Percentiles rank a stretch among this genome's conserved stretches.
These are phyloP conservation scores for Oscheius myriophilus DNA, from an alignment of 2,888 invertebrate species.

Conservation along the genomic window DNA sequence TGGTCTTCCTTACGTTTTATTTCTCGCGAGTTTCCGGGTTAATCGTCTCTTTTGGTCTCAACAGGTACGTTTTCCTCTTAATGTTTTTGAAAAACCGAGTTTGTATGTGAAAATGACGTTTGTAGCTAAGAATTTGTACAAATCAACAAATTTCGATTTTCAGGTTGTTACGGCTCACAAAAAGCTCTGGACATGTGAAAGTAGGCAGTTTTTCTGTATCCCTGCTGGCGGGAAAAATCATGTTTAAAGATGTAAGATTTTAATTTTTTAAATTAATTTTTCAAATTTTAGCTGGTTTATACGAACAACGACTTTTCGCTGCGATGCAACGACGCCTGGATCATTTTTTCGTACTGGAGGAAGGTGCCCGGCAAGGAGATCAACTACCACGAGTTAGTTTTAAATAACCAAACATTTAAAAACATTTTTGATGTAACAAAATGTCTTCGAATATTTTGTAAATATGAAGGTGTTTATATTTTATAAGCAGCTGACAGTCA, in stretches of 20 bases:
- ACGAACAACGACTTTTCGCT: constrained; percentile 92
- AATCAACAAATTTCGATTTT: constrained; percentile 1
- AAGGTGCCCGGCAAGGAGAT: constrained; percentile 76
- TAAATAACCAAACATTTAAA: constrained; percentile 18
- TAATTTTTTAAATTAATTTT: neutral
- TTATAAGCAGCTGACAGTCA: too few species aligned
- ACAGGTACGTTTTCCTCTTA: constrained; percentile 39
- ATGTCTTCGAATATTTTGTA: neutral
- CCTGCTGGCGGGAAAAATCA: constrained; percentile 95
- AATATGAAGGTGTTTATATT: too few species aligned
- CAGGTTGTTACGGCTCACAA: constrained; percentile 48
- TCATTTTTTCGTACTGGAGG: constrained; percentile 97
- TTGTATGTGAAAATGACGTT: too few species aligned
- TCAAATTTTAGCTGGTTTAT: constrained; percentile 79
- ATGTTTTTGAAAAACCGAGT: neutral
- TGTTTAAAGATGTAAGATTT: constrained; percentile 83
- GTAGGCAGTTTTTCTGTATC: constrained; percentile 89
- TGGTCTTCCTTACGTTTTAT: constrained; percentile 58
- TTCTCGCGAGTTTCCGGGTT: constrained; percentile 57
- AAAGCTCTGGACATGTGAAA: constrained; percentile 47
- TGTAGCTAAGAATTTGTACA: too few species aligned
- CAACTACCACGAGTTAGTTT: constrained; percentile 32
- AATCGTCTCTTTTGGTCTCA: constrained; percentile 55
- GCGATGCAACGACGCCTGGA: constrained; percentile 92
- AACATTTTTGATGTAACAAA: neutral